Evolutionary conservation across 2,888 invertebrate species (phyloP).

Genomic region (Cyaniris semiargus): DNA sequence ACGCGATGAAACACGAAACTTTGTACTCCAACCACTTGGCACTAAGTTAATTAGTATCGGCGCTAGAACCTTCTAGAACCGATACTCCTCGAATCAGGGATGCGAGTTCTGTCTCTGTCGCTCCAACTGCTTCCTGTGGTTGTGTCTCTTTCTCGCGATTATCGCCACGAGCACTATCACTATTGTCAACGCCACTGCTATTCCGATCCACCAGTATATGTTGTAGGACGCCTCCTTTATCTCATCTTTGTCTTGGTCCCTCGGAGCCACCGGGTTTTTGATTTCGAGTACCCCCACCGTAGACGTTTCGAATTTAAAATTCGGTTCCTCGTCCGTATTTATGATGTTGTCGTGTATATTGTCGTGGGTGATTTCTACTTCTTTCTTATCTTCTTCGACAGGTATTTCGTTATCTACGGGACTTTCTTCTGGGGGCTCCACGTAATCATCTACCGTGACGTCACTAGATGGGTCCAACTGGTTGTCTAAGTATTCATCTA

Average conservation of each 20-base stretch:
- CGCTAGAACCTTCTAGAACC: constrained; percentile 64
- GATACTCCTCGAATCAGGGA: constrained; percentile 78
- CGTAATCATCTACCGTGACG: constrained; percentile 58
- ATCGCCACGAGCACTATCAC: constrained; percentile 67
- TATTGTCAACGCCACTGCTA: constrained; percentile 68
- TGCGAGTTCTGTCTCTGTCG: constrained; percentile 68
- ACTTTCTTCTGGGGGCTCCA: constrained; percentile 56
- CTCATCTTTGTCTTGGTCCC: constrained; percentile 53
- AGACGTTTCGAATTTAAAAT: constrained; percentile 66
- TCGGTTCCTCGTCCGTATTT: constrained; percentile 58
- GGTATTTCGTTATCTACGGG: constrained; percentile 56
- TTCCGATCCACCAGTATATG: constrained; percentile 76
- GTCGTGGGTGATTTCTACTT: constrained; percentile 43
- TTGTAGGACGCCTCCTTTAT: constrained; percentile 70
- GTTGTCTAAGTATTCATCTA: constrained; percentile 77
- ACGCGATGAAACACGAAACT: constrained; percentile 39
- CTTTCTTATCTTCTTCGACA: constrained; percentile 38
- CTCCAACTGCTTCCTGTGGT: constrained; percentile 72
- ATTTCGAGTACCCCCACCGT: constrained; percentile 73
- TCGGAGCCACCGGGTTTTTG: constrained; percentile 63
- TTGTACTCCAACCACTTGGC: constrained; percentile 49
- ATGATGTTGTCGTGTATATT: constrained; percentile 58
- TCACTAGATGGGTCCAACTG: constrained; percentile 65
- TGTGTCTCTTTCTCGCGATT: constrained; percentile 74
- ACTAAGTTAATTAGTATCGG: constrained; percentile 65